Evolutionary conservation across 2,888 invertebrate species (phyloP), one percentile per base, ranked within the genome.

Genomic region (Epicampocera succincta): DNA sequence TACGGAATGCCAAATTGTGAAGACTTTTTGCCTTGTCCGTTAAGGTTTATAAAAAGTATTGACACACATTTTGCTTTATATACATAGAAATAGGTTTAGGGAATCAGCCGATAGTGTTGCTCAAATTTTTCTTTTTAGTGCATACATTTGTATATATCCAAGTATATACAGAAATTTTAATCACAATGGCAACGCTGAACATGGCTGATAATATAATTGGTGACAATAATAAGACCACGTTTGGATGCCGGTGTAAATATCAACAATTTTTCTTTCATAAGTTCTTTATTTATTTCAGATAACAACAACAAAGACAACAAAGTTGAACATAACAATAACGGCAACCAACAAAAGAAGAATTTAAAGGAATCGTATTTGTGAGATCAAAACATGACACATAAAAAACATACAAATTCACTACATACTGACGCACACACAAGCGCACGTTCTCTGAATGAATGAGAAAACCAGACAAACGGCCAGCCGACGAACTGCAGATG

Each of bases 311-410:
- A 38, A 33, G 8, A 33, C 1, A 17, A 17, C 8, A 38, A 17
- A 38, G 4, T 17, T 44, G 11, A n/a, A 44, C 33, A 60, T 33
- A 54, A 48, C 44, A 66, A 65, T 40, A 40, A 60, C 40, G 17
- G 33, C 68, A 48, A 61, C 40, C 68, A 48, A 61, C 40, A 75
- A 66, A 48, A 29, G 60, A 76, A 61, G 11, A 50, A 68, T 48
- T 44, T 60, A 11, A 68, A 65, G 66, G 42, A 56, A 63, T n/a
- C 48, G 48, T 63, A 56, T 63, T 71, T 71, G 71, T 63, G 54
- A 77, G 52, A 71, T 63, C 63, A 77, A 77, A 56, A 77, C 77
- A 71, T 71, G 71, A 71, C 77, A 77, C 21, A 71, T 48, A 48
- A 56, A 71, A 33, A 9, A 25, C 25, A 25, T 25, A 25, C 25